Conservation (phyloP, 1,140 invertebrate species). For the Armadillidium nasatum region DNA sequence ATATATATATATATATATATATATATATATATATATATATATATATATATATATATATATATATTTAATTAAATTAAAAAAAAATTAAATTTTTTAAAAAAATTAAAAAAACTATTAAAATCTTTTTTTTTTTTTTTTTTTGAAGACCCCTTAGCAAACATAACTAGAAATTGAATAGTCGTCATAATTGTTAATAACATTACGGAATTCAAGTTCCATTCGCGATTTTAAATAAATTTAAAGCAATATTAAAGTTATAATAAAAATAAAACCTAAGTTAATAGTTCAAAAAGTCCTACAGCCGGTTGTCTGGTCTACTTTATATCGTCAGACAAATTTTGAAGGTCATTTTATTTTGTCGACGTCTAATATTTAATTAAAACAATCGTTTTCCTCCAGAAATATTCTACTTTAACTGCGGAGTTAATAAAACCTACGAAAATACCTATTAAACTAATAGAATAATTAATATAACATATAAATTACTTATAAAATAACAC, state of each 20-base stretch:
- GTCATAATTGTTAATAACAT: background rate
- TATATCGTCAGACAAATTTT: too few species aligned
- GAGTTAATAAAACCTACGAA: background rate
- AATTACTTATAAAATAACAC: background rate
- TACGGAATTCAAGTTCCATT: too few species aligned
- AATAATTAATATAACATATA: background rate
- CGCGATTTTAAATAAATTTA: too few species aligned
- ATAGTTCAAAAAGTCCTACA: too few species aligned
- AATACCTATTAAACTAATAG: background rate
- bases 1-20: slow-evolving; percentile 6
- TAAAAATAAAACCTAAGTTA: too few species aligned
- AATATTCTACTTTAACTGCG: background rate
- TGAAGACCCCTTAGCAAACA: too few species aligned
- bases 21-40: background rate
- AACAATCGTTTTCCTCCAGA: background rate
- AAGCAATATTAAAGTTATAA: too few species aligned
- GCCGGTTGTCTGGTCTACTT: too few species aligned
- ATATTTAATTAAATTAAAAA: background rate
- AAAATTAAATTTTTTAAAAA: background rate
- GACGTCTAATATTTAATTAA: background rate
- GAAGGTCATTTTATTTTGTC: background rate
- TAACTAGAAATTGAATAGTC: background rate
- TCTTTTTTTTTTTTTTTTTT: too few species aligned
- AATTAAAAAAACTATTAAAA: background rate
- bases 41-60: background rate